Percentiles rank a stretch among this genome's conserved stretches.
Conservation (phyloP, 2,797 vertebrate genomes). For the Champsocephalus gunnari region DNA sequence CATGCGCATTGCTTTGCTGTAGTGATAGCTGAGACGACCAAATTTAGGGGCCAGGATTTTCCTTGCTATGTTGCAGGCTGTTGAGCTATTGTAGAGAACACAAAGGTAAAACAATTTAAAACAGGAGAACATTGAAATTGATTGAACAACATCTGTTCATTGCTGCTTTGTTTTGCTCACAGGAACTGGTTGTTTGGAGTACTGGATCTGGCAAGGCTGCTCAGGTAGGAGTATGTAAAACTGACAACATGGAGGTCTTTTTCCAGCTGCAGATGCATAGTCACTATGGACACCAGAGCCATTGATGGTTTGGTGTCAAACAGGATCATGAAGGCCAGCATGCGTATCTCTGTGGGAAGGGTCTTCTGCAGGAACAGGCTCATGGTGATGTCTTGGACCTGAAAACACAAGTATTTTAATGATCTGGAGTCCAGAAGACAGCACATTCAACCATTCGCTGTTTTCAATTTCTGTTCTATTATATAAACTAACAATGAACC, state of each 20-base stretch:
- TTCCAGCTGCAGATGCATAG: conserved; percentile 83
- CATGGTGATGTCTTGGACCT: conserved; percentile 89
- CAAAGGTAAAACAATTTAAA: neutral
- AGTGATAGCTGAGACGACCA: conserved; percentile 80
- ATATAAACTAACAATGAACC: neutral
- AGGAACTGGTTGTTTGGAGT: conserved; percentile 83
- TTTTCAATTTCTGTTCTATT: neutral
- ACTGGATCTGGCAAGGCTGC: conserved; percentile 80
- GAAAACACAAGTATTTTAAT: conserved; percentile 21
- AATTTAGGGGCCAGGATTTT: conserved; percentile 86
- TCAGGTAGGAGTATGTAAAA: conserved; percentile 87
- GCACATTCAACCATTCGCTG: neutral
- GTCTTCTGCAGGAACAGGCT: conserved; percentile 82
- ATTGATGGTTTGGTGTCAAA: conserved; percentile 88
- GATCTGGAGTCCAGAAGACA: neutral
- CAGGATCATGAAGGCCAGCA: conserved; percentile 84
- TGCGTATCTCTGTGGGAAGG: conserved; percentile 80
- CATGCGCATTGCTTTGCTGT: conserved; percentile 83
- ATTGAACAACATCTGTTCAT: neutral
- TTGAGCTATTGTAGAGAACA: conserved; percentile 80
- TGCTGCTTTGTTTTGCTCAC: conserved; percentile 79
- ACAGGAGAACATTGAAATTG: neutral
- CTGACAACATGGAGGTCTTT: conserved; percentile 85
- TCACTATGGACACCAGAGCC: conserved; percentile 83
- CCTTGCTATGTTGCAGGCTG: conserved; percentile 86